Base-by-base conservation (phyloP, 1,140 invertebrate genomes). In the Samia ricini region DNA sequence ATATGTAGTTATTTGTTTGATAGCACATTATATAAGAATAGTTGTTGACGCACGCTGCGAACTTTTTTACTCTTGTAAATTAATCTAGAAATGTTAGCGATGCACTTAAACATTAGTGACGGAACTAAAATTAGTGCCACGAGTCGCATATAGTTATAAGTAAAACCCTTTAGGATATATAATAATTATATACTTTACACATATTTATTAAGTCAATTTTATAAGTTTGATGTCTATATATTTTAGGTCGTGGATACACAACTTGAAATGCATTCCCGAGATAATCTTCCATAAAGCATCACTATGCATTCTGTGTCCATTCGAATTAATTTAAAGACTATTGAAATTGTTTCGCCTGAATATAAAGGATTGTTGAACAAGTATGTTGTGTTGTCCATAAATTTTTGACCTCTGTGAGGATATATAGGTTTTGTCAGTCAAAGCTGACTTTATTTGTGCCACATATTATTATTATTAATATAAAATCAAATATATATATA, bases 181-280 rank as follows among this genome's bases (percentile, higher is more conserved):
- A 64, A 64, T 66, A 64, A 66, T 61, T 55, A 68, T 71, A 63
- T 73, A 77, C 72, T 71, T 74, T 77, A 74, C 72, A 74, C 75
- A 66, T 74, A 77, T 70, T 63, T 50, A 62, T 74, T 83, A 83
- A 79, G 83, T 76, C 69, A 73, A 76, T 78, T 83, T 83, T 84
- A 76, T 84, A 84, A 83, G 80, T 83, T 86, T 74, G 73, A 81
- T 77, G 76, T 74, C 36, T 52, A 67, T 62, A 63, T 60, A 67
- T 70, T 69, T 66, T 77, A 75, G 70, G 63, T 56, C 61, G 72
- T 61, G 63, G 66, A 73, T 76, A 76, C 69, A 66, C 63, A 66
- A 79, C 62, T 72, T 64, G 63, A 72, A 67, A 77, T 81, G 82
- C 84, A 87, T 87, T 87, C 84, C 83, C 71, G 69, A 71, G 63